A percentile compares a stretch with the other conserved stretches of the same genome.
phyloP scores from a whole-genome alignment of 2,113 vertebrate species.

The Thamnaconus septentrionalis region DNA sequence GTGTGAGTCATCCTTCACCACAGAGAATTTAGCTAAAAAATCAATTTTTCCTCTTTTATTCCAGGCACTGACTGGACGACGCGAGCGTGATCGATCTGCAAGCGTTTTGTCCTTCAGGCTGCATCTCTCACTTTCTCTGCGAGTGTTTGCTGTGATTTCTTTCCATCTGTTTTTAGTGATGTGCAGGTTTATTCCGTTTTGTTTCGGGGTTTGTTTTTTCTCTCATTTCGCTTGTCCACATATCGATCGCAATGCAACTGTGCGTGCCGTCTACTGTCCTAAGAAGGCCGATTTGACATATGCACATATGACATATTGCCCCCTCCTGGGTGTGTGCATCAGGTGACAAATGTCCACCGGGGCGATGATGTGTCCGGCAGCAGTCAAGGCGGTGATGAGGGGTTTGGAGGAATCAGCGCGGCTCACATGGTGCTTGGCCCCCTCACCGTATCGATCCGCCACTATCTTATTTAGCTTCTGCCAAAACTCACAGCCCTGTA shows the following conservation, averaged over 20 bases:
- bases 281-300: not conserved
- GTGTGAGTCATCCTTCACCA: slow-evolving; percentile 59
- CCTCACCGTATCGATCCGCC: slow-evolving; percentile 58
- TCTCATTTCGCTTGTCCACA: not conserved
- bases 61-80: slow-evolving; percentile 15
- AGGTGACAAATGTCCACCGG: slow-evolving; percentile 55
- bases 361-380: slow-evolving; percentile 28
- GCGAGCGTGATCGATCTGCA: slow-evolving; percentile 38
- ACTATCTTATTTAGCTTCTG: slow-evolving; percentile 66
- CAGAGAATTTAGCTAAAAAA: slow-evolving; percentile 46
- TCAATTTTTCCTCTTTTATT: slow-evolving; percentile 53
- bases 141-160: slow-evolving; percentile 7
- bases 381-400: slow-evolving; percentile 27
- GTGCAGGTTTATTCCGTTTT: not conserved
- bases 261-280: not conserved
- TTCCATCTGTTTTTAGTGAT: too few species aligned
- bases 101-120: slow-evolving; percentile 30
- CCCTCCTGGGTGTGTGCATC: slow-evolving; percentile 7
- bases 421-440: slow-evolving; percentile 39
- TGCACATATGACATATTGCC: slow-evolving; percentile 16
- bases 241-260: not conserved
- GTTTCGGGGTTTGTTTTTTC: slow-evolving; percentile 1
- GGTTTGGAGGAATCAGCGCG: not conserved
- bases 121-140: not conserved
- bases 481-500: slow-evolving; percentile 65